A percentile compares a stretch with the other conserved stretches of the same genome.
Evolutionary conservation across 1,140 invertebrate genomes (phyloP).

Genomic region (Cydia pomonella): DNA sequence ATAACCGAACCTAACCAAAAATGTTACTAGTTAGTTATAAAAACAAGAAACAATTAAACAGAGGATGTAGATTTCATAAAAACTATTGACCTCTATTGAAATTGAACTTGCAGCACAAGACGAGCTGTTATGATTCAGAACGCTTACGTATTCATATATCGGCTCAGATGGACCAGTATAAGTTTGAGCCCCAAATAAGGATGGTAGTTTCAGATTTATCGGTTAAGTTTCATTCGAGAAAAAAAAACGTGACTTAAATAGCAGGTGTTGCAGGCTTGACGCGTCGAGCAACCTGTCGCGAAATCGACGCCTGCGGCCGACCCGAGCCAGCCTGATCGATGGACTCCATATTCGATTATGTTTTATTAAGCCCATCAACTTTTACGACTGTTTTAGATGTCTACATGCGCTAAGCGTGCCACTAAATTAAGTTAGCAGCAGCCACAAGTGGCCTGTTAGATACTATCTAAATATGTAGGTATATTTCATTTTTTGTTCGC

Average conservation of each 20-base stretch:
- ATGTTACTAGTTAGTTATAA: neutral
- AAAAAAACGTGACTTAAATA: neutral
- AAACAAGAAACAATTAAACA: neutral
- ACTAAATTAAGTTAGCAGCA: conserved; percentile 7
- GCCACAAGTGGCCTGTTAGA: neutral
- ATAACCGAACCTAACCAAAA: neutral
- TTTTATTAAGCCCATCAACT: conserved; percentile 2
- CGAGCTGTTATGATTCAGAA: neutral
- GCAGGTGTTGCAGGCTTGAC: neutral
- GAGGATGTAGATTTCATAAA: neutral
- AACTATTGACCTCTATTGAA: neutral
- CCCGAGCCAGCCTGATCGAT: neutral
- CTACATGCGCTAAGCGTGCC: neutral
- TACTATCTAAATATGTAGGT: neutral
- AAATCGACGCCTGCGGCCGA: conserved; percentile 11
- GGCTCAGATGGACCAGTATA: neutral
- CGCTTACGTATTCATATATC: neutral
- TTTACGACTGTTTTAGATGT: conserved; percentile 9
- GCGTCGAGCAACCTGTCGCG: conserved; percentile 18
- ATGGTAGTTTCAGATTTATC: neutral
- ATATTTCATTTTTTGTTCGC: neutral
- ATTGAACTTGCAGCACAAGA: neutral
- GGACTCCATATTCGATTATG: conserved; percentile 10
- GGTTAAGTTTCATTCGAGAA: neutral
- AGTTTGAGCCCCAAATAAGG: neutral